These are phyloP conservation scores for Formica aserva DNA, from an alignment of 2,888 invertebrate genomes.

Conservation along the genomic window DNA sequence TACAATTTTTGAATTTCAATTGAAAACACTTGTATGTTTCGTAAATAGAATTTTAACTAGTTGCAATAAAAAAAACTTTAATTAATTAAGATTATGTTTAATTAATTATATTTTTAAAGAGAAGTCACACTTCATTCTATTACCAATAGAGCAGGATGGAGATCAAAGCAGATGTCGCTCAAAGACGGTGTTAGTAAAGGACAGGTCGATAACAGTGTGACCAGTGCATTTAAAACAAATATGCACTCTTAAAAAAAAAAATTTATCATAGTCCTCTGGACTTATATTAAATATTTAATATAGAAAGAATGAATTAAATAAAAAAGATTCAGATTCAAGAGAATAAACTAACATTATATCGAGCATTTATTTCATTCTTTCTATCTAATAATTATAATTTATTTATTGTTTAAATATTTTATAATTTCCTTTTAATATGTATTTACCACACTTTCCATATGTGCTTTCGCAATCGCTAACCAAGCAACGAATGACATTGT, in stretches of 20 bases:
- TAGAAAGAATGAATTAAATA: neutral
- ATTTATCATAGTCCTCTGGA: neutral
- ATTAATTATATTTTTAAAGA: slow-evolving; percentile 19
- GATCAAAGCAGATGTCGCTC: slow-evolving; percentile 65
- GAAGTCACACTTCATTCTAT: neutral
- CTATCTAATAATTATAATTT: neutral
- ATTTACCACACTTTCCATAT: neutral
- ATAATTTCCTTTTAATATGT: neutral
- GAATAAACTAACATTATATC: neutral
- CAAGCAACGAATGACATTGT: neutral
- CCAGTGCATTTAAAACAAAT: slow-evolving; percentile 12
- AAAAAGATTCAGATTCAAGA: neutral
- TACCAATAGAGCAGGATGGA: slow-evolving; percentile 55
- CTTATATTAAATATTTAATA: slow-evolving; percentile 43
- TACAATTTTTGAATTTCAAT: neutral
- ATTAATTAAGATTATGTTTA: neutral
- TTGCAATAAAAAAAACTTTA: neutral
- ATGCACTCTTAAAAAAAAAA: neutral
- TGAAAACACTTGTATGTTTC: neutral
- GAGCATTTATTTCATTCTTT: neutral
- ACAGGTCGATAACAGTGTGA: slow-evolving; percentile 60
- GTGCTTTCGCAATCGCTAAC: neutral
- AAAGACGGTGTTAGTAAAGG: slow-evolving; percentile 11
- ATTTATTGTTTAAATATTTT: neutral
- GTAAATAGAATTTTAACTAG: neutral